phyloP scores from a whole-genome alignment of 2,888 invertebrate species.

The Chirona hameri region DNA sequence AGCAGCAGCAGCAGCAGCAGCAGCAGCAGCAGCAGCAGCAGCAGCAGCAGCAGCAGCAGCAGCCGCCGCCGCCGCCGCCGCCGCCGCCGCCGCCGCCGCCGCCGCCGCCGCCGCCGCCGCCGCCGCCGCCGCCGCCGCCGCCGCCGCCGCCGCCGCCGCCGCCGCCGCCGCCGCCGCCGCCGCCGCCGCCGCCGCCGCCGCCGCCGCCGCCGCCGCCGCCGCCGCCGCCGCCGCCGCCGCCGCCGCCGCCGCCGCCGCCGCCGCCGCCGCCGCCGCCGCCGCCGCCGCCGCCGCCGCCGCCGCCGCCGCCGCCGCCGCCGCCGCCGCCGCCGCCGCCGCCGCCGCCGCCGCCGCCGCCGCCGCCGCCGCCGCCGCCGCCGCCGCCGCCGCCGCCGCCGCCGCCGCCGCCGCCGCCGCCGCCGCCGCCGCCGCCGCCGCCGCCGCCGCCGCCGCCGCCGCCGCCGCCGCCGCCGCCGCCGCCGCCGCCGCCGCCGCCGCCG shows the following conservation, averaged over 20 bases:
- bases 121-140: slow-evolving; percentile 29
- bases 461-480: neutral
- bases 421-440: neutral
- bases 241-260: slow-evolving; percentile 33
- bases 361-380: neutral
- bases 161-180: slow-evolving; percentile 29
- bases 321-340: neutral
- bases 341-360: neutral
- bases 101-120: slow-evolving; percentile 31
- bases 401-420: neutral
- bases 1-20: slow-evolving; percentile 33
- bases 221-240: slow-evolving; percentile 30
- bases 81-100: slow-evolving; percentile 33
- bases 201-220: slow-evolving; percentile 23
- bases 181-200: slow-evolving; percentile 6
- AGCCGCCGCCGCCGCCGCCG: too few relatives aligned
- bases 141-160: neutral
- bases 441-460: neutral
- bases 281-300: slow-evolving; percentile 32
- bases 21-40: too few relatives aligned
- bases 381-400: neutral
- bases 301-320: neutral
- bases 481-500: neutral
- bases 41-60: too few relatives aligned
- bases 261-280: slow-evolving; percentile 35